A percentile compares a stretch with the other conserved stretches of the same genome.
These are phyloP conservation scores for Lycopodina hypogea DNA, from an alignment of 37 sponge, comb jelly and placozoan species.

Conservation along the genomic window DNA sequence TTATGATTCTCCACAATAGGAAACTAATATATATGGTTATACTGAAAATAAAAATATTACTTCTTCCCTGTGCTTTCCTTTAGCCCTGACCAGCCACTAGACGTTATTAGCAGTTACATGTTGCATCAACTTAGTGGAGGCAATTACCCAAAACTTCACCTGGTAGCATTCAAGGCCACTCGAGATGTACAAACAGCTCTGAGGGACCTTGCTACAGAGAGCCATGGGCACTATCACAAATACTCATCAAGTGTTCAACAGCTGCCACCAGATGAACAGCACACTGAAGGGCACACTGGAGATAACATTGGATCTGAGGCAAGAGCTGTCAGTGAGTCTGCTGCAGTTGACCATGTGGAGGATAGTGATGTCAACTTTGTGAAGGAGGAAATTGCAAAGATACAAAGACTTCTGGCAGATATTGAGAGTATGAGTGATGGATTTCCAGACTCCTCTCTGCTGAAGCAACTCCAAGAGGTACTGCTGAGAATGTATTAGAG, in stretches of 20 bases:
- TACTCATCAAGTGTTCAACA: background rate
- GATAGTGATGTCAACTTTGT: conserved; percentile 15
- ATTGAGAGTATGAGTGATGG: conserved; percentile 24
- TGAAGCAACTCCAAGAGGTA: conserved; percentile 29
- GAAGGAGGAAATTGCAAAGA: background rate
- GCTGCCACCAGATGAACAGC: background rate
- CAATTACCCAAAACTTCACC: conserved; percentile 24
- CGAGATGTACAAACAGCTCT: background rate
- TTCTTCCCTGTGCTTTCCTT: background rate
- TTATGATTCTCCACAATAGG: too few relatives aligned
- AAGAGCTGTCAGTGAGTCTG: background rate
- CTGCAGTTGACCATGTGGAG: background rate
- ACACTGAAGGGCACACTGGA: background rate
- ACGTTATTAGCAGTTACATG: conserved; percentile 6
- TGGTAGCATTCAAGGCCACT: conserved; percentile 11
- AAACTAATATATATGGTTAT: background rate
- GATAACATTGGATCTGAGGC: background rate
- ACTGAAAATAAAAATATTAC: background rate
- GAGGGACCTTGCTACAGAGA: conserved; percentile 14
- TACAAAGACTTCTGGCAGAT: background rate
- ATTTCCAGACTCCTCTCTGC: background rate
- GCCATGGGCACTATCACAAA: conserved; percentile 25
- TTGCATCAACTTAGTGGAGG: conserved; percentile 23
- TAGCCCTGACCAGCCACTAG: conserved; percentile 34
- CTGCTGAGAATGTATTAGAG: too few relatives aligned